A percentile compares a stretch with the other conserved stretches of the same genome.
These are phyloP conservation scores for Ancistrus triradiatus DNA, from an alignment of 2,113 vertebrate genomes.

Conservation along the genomic window DNA sequence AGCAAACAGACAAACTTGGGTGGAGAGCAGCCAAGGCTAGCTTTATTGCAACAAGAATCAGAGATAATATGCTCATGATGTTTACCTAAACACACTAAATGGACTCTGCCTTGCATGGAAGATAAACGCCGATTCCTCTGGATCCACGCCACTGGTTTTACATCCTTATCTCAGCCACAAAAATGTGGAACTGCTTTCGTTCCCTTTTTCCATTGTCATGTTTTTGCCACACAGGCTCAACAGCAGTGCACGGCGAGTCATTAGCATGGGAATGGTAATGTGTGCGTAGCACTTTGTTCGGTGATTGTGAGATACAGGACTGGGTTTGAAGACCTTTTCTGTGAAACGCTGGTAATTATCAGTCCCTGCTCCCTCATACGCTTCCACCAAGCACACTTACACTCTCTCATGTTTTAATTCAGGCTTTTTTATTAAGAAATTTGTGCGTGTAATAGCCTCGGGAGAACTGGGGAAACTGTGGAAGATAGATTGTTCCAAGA, in stretches of 20 bases:
- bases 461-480: slow-evolving; percentile 13
- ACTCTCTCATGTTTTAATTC: slow-evolving; percentile 29
- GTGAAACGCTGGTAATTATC: slow-evolving; percentile 33
- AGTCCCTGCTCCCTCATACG: neutral
- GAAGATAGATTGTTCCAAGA: slow-evolving; percentile 19
- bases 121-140: slow-evolving; percentile 5
- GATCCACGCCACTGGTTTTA: neutral
- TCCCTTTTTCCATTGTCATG: neutral
- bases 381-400: neutral
- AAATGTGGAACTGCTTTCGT: neutral
- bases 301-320: slow-evolving; percentile 6
- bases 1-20: slow-evolving; percentile 15
- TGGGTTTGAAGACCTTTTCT: slow-evolving; percentile 1
- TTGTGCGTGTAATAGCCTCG: slow-evolving; percentile 28
- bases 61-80: slow-evolving; percentile 26
- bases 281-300: no score
- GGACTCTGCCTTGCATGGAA: neutral
- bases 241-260: neutral
- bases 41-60: slow-evolving; percentile 1
- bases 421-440: slow-evolving; percentile 34
- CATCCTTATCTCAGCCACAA: neutral
- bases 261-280: neutral
- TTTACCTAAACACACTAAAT: slow-evolving; percentile 19
- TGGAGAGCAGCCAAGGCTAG: neutral
- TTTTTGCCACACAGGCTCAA: neutral